Evolutionary conservation across 2,888 invertebrate genomes (phyloP), one percentile per base, ranked within the genome.

Genomic region (Actias luna): DNA sequence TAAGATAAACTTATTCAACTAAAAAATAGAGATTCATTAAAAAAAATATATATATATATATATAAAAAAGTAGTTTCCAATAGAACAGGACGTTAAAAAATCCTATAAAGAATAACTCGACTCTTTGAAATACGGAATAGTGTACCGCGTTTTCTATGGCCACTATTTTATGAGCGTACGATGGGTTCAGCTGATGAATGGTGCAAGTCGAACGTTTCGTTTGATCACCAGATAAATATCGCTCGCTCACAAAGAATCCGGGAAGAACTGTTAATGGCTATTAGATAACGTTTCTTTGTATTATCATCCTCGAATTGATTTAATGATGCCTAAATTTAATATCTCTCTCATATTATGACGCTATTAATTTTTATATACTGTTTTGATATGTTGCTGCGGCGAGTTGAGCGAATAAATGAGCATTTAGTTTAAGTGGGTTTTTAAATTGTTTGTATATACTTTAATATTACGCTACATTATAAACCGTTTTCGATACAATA

Each of bases 181-280:
- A 87, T 83, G 75, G 80, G 74, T 74, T 78, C 64, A 60, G 65
- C 79, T 86, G 87, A 88, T 89, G 89, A 89, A 91, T 90, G 86
- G 83, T 63, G 64, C 63, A 66, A 74, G 70, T 79, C 75, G 77
- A 80, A 81, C 80, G 77, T 78, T 76, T 72, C 80, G 85, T 90
- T 89, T 89, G 91, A 91, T 89, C 88, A 76, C 72, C 75, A 78
- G 87, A 89, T 91, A 88, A 86, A 89, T 88, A 83, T 83, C 79
- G 84, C 81, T 83, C 83, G 76, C 69, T 72, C 67, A 64, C 65
- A 66, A 68, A 77, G 86, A 84, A 87, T 88, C 79, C 79, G 80
- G 80, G 82, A 78, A 82, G 80, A 80, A 70, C 75, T 79, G 78
- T 82, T 84, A 74, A 77, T 77, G 76, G 63, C 35, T 55, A 35